Evolutionary conservation across 2,113 vertebrate genomes (phyloP), one percentile per base, ranked within the genome.

Genomic region (Takifugu flavidus): DNA sequence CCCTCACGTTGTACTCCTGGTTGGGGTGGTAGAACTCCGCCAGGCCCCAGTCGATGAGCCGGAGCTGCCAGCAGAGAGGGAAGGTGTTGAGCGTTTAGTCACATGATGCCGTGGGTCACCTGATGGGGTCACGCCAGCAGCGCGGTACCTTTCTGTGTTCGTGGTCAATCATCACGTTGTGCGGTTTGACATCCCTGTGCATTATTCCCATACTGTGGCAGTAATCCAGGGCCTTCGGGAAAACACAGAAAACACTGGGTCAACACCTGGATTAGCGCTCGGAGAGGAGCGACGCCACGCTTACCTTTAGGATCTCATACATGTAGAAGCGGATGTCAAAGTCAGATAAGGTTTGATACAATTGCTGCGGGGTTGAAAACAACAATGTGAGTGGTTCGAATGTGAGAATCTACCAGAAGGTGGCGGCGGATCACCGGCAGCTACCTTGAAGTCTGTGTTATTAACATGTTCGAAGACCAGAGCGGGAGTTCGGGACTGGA

Each of bases 311-410:
- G 83, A 94, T 94, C 88, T 94, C 93, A 25, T 94, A 94, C 93
- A 94, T 93, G 91, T 94, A 94, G 90, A 93, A 94, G 53, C 93
- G 92, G 65, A 94, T 94, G 89, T 94, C 93, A 39, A 92, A 94
- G 74, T 94, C 93, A 0, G 93, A 94, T 44, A 94, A 88, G 25
- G 93, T 94, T 85, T 94, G 93, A 87, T 94, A 94, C 80, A 94
- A 77, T 92, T 94, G 93, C 93, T 94, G 29, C 27, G 51, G 72
- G 62, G 49, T 12, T 25, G 59, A 7, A 70, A 43, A 27, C 1
- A 61, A 49, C 42, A 3, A 0, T 7, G 44, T 26, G 10, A 64
- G 39, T 0, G 4, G 70, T 53, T 14, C 27, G 6, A 20, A 20
- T 20, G 20, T 20, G 20, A 20, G 20, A 20, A 20, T 20, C 20